These are phyloP conservation scores for Syrrhaptes paradoxus DNA, from an alignment of 2,113 vertebrate species.

Conservation along the genomic window DNA sequence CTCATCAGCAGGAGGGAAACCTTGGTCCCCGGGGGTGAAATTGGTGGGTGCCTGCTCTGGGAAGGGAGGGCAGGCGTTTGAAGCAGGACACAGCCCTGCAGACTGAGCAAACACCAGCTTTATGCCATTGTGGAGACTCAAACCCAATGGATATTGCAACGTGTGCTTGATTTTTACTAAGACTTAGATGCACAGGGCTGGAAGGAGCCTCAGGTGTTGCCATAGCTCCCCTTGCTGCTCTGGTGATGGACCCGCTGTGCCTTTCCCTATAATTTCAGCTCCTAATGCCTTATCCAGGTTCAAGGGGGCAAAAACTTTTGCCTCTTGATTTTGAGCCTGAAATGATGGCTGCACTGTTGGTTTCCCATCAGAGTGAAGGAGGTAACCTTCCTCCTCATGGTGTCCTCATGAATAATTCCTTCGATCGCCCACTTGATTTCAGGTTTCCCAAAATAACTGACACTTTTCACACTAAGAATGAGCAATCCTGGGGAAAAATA, in stretches of 20 bases:
- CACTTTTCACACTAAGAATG: not conserved
- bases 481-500: constrained; percentile 24
- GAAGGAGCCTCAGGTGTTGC: not conserved
- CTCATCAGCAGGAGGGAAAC: not conserved
- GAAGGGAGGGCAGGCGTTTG: not conserved
- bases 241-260: not conserved
- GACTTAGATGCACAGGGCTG: not conserved
- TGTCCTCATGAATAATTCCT: constrained; percentile 44
- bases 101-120: not conserved
- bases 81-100: not conserved
- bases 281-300: not conserved
- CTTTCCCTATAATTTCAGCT: constrained; percentile 4
- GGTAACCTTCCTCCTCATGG: constrained; percentile 2
- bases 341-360: not conserved
- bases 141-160: not conserved
- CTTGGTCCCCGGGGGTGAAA: not conserved
- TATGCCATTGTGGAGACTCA: not conserved
- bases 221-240: not conserved
- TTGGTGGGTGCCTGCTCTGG: not conserved
- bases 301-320: constrained; percentile 18
- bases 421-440: not conserved
- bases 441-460: constrained; percentile 43
- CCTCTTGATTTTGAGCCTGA: not conserved
- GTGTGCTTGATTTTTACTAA: not conserved
- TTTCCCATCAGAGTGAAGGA: not conserved